Conservation (phyloP, 2,888 invertebrate species). For the Tenthredo mesomela region DNA sequence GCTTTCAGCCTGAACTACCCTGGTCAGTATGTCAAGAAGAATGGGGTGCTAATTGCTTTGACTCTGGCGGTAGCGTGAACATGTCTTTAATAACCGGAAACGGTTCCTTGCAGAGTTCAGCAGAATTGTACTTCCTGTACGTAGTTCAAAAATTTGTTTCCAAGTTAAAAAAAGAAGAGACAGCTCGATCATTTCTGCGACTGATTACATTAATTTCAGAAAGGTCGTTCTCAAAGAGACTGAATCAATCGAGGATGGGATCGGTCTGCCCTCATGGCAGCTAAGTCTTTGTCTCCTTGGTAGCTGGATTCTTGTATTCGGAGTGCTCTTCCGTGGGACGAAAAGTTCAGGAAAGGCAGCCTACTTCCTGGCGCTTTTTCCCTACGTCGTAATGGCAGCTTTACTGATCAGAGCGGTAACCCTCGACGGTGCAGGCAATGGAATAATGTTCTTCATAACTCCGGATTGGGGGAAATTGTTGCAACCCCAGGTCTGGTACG, state of each 20-base stretch:
- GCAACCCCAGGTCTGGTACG: conserved; percentile 87
- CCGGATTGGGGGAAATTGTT: conserved; percentile 89
- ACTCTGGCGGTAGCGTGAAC: conserved; percentile 57
- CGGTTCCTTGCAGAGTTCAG: conserved; percentile 63
- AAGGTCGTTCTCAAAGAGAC: conserved; percentile 80
- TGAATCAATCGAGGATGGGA: conserved; percentile 76
- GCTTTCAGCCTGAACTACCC: conserved; percentile 77
- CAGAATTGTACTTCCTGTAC: conserved; percentile 73
- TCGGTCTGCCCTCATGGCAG: conserved; percentile 84
- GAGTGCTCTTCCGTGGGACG: conserved; percentile 86
- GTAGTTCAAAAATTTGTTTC: conserved; percentile 41
- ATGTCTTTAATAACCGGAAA: neutral
- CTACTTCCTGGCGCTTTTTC: conserved; percentile 94
- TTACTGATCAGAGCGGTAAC: conserved; percentile 85
- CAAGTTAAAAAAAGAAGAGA: neutral
- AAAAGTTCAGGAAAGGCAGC: conserved; percentile 90
- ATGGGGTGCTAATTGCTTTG: conserved; percentile 70
- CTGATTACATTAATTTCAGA: conserved; percentile 69
- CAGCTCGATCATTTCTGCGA: neutral
- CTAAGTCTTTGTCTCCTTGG: conserved; percentile 83
- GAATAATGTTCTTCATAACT: conserved; percentile 88
- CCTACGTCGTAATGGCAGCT: conserved; percentile 88
- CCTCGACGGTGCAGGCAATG: conserved; percentile 85
- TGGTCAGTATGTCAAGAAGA: conserved; percentile 77
- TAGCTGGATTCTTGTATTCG: conserved; percentile 85